Evolutionary conservation across 1,140 invertebrate genomes (phyloP).

Genomic region (Lucilia sericata): DNA sequence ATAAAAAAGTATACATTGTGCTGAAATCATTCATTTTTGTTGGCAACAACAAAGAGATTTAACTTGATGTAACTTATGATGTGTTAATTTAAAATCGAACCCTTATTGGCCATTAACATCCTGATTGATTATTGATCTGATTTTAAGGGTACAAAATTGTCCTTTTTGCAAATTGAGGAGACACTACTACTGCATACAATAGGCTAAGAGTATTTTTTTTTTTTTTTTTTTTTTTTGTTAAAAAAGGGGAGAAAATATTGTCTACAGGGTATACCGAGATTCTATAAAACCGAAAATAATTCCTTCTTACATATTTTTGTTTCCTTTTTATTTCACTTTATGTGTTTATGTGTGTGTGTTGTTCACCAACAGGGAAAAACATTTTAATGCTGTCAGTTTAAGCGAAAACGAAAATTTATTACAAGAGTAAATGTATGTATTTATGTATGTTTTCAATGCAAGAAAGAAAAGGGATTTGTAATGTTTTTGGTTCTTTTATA

Average conservation of each 20-base stretch:
- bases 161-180: background rate
- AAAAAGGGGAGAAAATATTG: background rate
- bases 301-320: background rate
- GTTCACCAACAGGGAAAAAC: conserved; percentile 11
- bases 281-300: conserved; percentile 10
- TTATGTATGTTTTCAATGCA: background rate
- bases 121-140: background rate
- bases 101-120: conserved; percentile 15
- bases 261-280: background rate
- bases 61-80: conserved; percentile 11
- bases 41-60: too few species aligned
- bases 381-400: conserved; percentile 29
- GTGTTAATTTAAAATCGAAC: background rate
- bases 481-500: background rate
- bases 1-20: background rate
- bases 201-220: background rate
- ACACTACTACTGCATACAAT: background rate
- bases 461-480: conserved; percentile 26
- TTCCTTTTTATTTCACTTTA: background rate
- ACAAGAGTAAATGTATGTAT: conserved; percentile 7
- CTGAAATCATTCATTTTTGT: too few species aligned
- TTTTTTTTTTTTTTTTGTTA: background rate
- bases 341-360: background rate
- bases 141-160: background rate
- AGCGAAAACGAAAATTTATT: conserved; percentile 29